phyloP scores from a whole-genome alignment of 2,113 vertebrate species.

The Opisthocomus hoazin region DNA sequence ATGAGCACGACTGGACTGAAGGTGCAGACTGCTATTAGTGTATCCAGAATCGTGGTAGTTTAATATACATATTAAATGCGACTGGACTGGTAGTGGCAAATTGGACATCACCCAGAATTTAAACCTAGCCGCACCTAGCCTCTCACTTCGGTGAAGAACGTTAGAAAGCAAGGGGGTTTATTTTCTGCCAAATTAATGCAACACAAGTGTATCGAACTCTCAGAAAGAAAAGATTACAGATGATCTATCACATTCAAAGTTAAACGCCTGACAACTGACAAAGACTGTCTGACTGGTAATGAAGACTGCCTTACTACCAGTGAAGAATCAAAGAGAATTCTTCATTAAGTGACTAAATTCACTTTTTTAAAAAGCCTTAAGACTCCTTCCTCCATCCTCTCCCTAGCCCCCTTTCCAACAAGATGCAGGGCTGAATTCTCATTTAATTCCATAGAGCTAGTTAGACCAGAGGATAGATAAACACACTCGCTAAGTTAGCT shows the following conservation, averaged over 20 bases:
- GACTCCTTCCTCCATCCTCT: not conserved
- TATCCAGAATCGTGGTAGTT: too few species aligned
- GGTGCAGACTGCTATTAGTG: too few species aligned
- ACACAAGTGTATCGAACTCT: not conserved
- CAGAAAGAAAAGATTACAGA: not conserved
- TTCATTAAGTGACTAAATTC: not conserved
- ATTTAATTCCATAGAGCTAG: not conserved
- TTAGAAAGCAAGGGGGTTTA: too few species aligned
- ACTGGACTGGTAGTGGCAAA: too few species aligned
- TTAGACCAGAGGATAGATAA: not conserved
- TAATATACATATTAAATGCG: too few species aligned
- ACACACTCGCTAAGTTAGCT: fast-evolving
- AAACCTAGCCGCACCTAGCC: too few species aligned
- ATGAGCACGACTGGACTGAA: too few species aligned
- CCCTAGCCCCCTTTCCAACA: not conserved
- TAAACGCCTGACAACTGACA: not conserved
- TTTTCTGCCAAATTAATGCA: too few species aligned
- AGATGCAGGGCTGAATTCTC: not conserved
- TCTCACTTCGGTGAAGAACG: too few species aligned
- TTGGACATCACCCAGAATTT: too few species aligned
- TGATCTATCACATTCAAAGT: too few species aligned
- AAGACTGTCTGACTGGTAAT: not conserved
- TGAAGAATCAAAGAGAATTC: not conserved
- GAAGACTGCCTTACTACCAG: not conserved
- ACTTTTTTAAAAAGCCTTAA: not conserved